phyloP scores from a whole-genome alignment of 2,888 invertebrate genomes.

The Cordilura impudica region DNA sequence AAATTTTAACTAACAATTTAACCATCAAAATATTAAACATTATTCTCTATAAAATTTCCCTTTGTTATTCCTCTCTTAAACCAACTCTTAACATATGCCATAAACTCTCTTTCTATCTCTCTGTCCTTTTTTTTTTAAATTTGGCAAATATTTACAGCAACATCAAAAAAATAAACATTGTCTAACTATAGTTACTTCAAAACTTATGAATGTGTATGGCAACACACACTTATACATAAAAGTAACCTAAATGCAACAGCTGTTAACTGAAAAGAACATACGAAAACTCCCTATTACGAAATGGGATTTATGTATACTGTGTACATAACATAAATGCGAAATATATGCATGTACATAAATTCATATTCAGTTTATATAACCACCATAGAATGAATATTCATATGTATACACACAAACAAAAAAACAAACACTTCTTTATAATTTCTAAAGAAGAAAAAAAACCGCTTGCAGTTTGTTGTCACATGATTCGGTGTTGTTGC shows the following conservation, averaged over 20 bases:
- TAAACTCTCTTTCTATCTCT: too few species aligned
- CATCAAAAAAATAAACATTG: too few species aligned
- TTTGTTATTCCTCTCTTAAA: too few species aligned
- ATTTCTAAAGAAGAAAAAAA: conserved; percentile 1
- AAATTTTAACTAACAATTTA: too few species aligned
- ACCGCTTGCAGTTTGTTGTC: conserved; percentile 35
- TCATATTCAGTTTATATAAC: not conserved
- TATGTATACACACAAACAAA: conserved; percentile 12
- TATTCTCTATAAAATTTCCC: too few species aligned
- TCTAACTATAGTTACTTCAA: not conserved
- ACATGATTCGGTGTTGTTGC: conserved; percentile 5
- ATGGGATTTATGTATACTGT: conserved; percentile 8
- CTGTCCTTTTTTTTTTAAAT: too few species aligned
- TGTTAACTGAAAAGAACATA: conserved; percentile 30
- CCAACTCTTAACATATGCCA: too few species aligned
- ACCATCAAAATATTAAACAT: too few species aligned
- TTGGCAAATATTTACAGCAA: too few species aligned
- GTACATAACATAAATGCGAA: not conserved
- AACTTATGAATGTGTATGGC: not conserved
- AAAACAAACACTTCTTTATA: conserved; percentile 25
- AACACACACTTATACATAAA: conserved; percentile 34
- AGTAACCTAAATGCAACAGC: conserved; percentile 55
- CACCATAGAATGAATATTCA: not conserved
- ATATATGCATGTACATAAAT: not conserved
- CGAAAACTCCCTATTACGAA: conserved; percentile 12